A percentile compares a stretch with the other conserved stretches of the same genome.
Conservation (phyloP, 2,888 invertebrate species). For the Ophion costatus region DNA sequence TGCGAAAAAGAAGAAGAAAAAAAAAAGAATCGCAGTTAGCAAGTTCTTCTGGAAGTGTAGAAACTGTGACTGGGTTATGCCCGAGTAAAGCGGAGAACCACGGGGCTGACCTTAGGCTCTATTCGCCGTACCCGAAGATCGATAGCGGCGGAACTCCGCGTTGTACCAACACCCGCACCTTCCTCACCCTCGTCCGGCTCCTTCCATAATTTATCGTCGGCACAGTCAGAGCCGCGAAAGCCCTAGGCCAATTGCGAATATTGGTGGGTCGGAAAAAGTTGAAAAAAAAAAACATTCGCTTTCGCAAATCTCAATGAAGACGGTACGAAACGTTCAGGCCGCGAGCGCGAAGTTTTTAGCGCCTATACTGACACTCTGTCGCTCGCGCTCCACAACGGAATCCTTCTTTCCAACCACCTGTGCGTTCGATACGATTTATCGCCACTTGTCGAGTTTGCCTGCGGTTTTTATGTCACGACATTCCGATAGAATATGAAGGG, state of each 20-base stretch:
- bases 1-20: neutral
- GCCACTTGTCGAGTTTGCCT: neutral
- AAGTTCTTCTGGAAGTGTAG: slow-evolving; percentile 15
- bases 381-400: neutral
- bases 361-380: neutral
- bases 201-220: slow-evolving; percentile 80
- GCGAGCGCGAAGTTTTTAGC: slow-evolving; percentile 17
- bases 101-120: slow-evolving; percentile 76
- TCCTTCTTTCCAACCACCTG: slow-evolving; percentile 56
- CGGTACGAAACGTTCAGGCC: slow-evolving; percentile 14
- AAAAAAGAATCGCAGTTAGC: neutral
- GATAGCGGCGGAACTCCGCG: slow-evolving; percentile 71
- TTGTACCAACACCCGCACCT: slow-evolving; percentile 27
- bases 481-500: slow-evolving; percentile 2
- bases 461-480: slow-evolving; percentile 9
- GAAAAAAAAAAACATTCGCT: slow-evolving; percentile 23
- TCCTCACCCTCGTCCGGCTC: slow-evolving; percentile 45
- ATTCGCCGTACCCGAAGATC: slow-evolving; percentile 71
- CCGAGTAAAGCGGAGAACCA: slow-evolving; percentile 37
- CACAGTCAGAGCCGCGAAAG: slow-evolving; percentile 63
- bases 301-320: slow-evolving; percentile 29
- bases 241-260: slow-evolving; percentile 13
- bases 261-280: neutral
- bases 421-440: slow-evolving; percentile 49
- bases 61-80: slow-evolving; percentile 15